Conservation (phyloP, 2,797 vertebrate genomes). For the Staurois parvus region DNA sequence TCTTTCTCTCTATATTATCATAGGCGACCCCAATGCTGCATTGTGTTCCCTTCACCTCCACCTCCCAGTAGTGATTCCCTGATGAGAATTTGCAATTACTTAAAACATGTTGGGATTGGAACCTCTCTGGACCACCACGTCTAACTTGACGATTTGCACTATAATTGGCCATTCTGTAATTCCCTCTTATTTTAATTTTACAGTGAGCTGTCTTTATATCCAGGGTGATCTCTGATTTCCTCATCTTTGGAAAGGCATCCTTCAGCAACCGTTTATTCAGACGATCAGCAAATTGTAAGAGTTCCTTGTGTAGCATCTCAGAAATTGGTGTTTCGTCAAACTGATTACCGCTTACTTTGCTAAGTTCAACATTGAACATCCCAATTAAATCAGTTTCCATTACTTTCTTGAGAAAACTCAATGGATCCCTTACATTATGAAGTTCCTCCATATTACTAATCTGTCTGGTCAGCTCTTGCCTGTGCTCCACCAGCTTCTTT, state of each 20-base stretch:
- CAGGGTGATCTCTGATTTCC: background rate
- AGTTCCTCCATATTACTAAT: background rate
- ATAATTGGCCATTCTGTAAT: background rate
- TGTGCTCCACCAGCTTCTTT: background rate
- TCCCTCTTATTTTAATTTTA: background rate
- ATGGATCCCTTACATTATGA: too few relatives aligned
- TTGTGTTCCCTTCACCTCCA: too few relatives aligned
- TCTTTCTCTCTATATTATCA: too few relatives aligned
- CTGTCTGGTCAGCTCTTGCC: background rate
- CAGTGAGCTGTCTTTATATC: background rate
- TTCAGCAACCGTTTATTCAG: background rate
- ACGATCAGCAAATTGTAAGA: background rate
- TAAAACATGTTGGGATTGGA: background rate
- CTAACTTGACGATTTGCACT: background rate
- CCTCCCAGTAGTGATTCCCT: background rate
- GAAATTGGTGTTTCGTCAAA: background rate
- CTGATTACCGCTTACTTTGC: too few relatives aligned
- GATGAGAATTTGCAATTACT: background rate
- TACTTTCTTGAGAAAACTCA: background rate
- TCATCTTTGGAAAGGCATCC: background rate
- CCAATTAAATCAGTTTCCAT: too few relatives aligned
- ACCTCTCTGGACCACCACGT: background rate
- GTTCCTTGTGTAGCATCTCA: background rate
- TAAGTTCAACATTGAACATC: too few relatives aligned
- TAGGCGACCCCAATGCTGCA: too few relatives aligned